Conservation (phyloP, 2,888 invertebrate genomes). For the Pristionchus mayeri region DNA sequence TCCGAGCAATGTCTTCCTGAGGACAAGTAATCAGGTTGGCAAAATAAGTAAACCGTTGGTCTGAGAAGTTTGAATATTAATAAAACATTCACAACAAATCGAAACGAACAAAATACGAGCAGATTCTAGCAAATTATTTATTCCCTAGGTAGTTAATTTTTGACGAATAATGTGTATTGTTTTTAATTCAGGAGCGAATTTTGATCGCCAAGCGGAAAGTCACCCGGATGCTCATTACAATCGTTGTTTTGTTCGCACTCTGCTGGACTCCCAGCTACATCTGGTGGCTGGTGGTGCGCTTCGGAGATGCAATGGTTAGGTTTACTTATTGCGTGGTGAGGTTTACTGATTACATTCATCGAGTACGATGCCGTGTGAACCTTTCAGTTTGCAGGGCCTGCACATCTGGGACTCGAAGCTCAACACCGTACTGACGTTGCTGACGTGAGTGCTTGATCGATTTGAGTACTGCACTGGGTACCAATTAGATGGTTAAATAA, state of each 20-base stretch:
- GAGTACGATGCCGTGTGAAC: too few species aligned
- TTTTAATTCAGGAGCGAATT: conserved; percentile 85
- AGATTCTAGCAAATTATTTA: too few species aligned
- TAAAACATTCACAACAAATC: too few species aligned
- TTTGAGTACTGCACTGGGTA: too few species aligned
- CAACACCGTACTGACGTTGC: conserved; percentile 63
- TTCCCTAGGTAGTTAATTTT: too few species aligned
- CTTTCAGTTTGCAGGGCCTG: conserved; percentile 4
- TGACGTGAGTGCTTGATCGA: too few species aligned
- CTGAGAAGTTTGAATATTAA: too few species aligned
- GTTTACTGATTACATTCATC: too few species aligned
- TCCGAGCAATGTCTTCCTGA: conserved; percentile 17
- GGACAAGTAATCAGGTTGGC: conserved; percentile 32
- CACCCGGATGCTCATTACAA: conserved; percentile 88
- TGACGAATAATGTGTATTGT: too few species aligned
- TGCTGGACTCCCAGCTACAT: conserved; percentile 86
- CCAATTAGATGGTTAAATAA: not conserved
- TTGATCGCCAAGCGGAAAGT: conserved; percentile 84
- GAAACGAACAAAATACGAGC: too few species aligned
- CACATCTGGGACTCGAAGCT: conserved; percentile 59
- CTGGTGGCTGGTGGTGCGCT: conserved; percentile 65
- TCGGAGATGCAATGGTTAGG: conserved; percentile 63
- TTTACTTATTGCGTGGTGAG: not conserved
- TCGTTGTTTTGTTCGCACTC: conserved; percentile 89
- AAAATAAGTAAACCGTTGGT: too few species aligned